phyloP scores from a whole-genome alignment of 2,888 invertebrate species.

The Schizaphis graminum region DNA sequence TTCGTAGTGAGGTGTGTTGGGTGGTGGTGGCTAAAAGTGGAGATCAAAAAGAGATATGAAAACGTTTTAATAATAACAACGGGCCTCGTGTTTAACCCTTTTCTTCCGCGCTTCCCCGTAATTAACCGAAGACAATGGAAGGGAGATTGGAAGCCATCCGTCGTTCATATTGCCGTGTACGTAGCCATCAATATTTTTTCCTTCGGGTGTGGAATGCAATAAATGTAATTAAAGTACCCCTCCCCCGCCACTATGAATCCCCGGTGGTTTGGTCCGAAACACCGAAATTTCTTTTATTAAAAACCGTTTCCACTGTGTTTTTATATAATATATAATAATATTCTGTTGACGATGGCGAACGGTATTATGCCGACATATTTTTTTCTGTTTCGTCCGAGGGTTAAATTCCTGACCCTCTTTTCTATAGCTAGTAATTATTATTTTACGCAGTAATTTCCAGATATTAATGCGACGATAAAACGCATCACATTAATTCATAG shows the following conservation, averaged over 20 bases:
- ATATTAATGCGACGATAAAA: slow-evolving; percentile 47
- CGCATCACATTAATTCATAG: not conserved
- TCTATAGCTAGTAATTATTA: slow-evolving; percentile 16
- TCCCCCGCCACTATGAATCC: not conserved
- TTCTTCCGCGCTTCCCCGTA: slow-evolving; percentile 53
- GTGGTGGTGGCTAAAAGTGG: slow-evolving; percentile 36
- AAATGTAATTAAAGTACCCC: slow-evolving; percentile 59
- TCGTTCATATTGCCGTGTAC: slow-evolving; percentile 28
- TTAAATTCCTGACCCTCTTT: slow-evolving; percentile 42
- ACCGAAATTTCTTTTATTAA: slow-evolving; percentile 61
- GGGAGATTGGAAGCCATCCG: slow-evolving; percentile 54
- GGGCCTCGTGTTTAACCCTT: slow-evolving; percentile 51
- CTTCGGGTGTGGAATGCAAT: slow-evolving; percentile 63
- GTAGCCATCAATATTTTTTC: slow-evolving; percentile 58
- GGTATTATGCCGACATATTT: not conserved
- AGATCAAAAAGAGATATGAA: slow-evolving; percentile 65
- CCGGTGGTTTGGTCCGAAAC: slow-evolving; percentile 55
- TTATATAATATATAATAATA: slow-evolving; percentile 1
- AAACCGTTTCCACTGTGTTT: slow-evolving; percentile 47
- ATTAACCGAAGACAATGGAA: slow-evolving; percentile 64
- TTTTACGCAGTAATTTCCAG: slow-evolving; percentile 34
- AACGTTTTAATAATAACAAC: slow-evolving; percentile 64
- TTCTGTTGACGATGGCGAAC: not conserved
- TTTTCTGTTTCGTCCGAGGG: not conserved
- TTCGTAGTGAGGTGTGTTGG: not conserved